These are phyloP conservation scores for Rafetus swinhoei DNA, from an alignment of 2,113 vertebrate species.

Conservation along the genomic window DNA sequence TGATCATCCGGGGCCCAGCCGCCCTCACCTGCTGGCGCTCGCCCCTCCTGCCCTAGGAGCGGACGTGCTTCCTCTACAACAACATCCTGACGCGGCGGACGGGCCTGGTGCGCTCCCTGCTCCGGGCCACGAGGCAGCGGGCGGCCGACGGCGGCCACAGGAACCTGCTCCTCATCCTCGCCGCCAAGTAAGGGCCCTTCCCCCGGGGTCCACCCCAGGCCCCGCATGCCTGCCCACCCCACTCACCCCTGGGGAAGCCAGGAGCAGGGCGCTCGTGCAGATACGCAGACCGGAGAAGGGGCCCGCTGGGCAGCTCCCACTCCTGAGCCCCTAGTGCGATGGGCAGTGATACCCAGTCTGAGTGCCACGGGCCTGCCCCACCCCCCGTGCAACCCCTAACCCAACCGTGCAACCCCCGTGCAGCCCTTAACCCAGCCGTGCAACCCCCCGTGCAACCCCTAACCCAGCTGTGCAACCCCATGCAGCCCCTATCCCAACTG, in stretches of 20 bases:
- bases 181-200: constrained; percentile 65
- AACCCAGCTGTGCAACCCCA: too few species aligned
- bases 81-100: constrained; percentile 81
- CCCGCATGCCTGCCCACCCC: background rate
- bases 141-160: background rate
- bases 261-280: too few species aligned
- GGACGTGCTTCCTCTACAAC: constrained; percentile 82
- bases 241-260: background rate
- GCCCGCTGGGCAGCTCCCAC: rapidly evolving
- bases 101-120: constrained; percentile 55
- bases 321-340: rapidly evolving
- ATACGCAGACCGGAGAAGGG: background rate
- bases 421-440: too few species aligned
- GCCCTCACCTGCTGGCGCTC: too few species aligned
- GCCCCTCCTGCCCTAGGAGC: constrained; percentile 70
- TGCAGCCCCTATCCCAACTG: too few species aligned
- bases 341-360: background rate
- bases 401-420: too few species aligned
- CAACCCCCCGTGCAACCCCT: too few species aligned
- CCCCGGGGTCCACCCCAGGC: background rate
- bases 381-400: too few species aligned
- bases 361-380: background rate
- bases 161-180: constrained; percentile 68
- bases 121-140: background rate
- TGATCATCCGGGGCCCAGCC: too few species aligned